Evolutionary conservation across 1,140 invertebrate species (phyloP), one percentile per base, ranked within the genome.

Genomic region (Heliothis subflexa): DNA sequence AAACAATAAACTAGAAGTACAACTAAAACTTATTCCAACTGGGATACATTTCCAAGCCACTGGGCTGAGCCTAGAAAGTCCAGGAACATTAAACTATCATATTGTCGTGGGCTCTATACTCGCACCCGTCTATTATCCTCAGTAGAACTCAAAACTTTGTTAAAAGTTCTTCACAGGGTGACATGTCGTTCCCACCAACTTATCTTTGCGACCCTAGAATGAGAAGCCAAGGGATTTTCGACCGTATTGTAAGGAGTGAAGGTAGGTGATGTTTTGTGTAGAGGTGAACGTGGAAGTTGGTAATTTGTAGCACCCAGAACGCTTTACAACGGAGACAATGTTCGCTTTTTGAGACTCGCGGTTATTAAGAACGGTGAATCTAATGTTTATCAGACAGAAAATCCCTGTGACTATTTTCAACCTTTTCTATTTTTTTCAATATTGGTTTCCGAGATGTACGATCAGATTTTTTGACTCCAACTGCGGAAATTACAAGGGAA

Each of bases 21-120:
- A 66, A 66, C 40, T 47, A 14, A 45, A n/a, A 14, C 59, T 45
- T 18, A 55, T 55, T 55, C 16, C 9, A 66, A 61, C 21, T 28
- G 25, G 14, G 21, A 61, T 61, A 61, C 21, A 61, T 45, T 21
- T 47, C 16, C 45, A 47, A 66, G 16, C 18, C 40, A 45, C 3
- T 47, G 33, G 33, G 18, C 40, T 47, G 12, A 74, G 33, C 72
- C 55, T 49, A 74, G 72, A 74, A 74, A 61, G 50, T 49, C 72
- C 72, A n/a, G 21, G 18, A 61, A 74, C 18, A 61, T 61, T 74
- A 59, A 47, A 74, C 72, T 74, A 62, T 74, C 72, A 74, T 74
- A 50, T 61, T 61, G 72, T 28, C 16, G 2, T 16, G 55, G 21
- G 72, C 45, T 74, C 18, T 61, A 45, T 74, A 47, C 33, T 49